Evolutionary conservation across 92 coral and sea anemone genomes (phyloP).

Genomic region (Virgularia gustaviana): DNA sequence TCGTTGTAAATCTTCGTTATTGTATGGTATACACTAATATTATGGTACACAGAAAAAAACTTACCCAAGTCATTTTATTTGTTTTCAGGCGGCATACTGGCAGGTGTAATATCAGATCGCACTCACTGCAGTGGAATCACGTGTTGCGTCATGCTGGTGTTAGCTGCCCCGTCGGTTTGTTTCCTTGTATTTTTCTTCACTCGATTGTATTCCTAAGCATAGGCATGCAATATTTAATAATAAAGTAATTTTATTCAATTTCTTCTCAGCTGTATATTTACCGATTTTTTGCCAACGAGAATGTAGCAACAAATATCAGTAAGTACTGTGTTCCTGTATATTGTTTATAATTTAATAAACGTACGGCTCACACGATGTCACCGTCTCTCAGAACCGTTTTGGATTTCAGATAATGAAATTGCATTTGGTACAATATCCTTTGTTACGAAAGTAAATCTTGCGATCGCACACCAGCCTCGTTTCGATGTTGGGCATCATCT

Average conservation of each 20-base stretch:
- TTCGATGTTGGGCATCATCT: too few relatives aligned
- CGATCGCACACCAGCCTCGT: too few relatives aligned
- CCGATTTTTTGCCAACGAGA: slow-evolving; percentile 69
- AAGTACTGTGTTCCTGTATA: slow-evolving; percentile 23
- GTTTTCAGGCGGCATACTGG: slow-evolving; percentile 81
- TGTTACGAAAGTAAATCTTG: too few relatives aligned
- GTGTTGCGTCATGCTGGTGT: slow-evolving; percentile 67
- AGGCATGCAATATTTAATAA: too few relatives aligned
- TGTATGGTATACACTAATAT: too few relatives aligned
- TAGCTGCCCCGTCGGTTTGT: slow-evolving; percentile 89
- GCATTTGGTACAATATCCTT: too few relatives aligned
- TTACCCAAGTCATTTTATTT: not conserved
- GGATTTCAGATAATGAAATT: too few relatives aligned
- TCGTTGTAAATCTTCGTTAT: too few relatives aligned
- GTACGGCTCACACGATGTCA: not conserved
- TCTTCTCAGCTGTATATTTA: slow-evolving; percentile 67
- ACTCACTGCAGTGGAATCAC: slow-evolving; percentile 91
- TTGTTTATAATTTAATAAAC: not conserved
- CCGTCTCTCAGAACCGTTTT: not conserved
- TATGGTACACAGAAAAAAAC: too few relatives aligned
- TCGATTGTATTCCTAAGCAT: too few relatives aligned
- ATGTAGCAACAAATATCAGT: slow-evolving; percentile 63
- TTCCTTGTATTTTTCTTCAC: too few relatives aligned
- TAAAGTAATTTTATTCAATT: too few relatives aligned
- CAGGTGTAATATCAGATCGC: slow-evolving; percentile 85